A percentile compares a stretch with the other conserved stretches of the same genome.
phyloP scores from a whole-genome alignment of 2,797 vertebrate genomes.

The Sarcophilus harrisii region DNA sequence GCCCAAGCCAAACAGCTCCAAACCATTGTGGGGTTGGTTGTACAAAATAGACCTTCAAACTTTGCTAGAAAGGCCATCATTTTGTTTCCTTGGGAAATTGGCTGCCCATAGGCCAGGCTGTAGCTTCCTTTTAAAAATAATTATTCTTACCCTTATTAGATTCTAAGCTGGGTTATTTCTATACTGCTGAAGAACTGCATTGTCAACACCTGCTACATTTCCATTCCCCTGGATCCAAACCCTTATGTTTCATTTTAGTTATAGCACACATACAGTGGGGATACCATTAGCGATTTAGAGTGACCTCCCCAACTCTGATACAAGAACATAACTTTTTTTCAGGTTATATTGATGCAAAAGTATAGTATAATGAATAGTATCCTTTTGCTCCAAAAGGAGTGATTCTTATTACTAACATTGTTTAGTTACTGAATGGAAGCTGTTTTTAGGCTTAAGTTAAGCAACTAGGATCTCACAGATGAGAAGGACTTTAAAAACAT shows the following conservation, averaged over 20 bases:
- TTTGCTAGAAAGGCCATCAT: background rate
- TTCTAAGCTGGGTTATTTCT: background rate
- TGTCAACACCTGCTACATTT: background rate
- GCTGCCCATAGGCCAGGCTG: background rate
- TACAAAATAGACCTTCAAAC: background rate
- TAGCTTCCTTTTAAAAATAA: background rate
- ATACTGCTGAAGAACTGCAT: background rate
- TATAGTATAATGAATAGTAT: background rate
- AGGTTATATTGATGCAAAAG: background rate
- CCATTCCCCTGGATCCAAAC: background rate
- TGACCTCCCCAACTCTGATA: background rate
- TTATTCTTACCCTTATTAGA: background rate
- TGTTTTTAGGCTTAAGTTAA: background rate
- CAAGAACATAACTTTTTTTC: background rate
- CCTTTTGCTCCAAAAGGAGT: background rate
- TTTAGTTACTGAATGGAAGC: background rate
- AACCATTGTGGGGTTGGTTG: background rate
- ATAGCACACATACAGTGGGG: background rate
- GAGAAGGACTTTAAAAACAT: slow-evolving; percentile 20
- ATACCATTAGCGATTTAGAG: background rate
- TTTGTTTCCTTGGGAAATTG: background rate
- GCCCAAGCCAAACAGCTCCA: background rate
- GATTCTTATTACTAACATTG: background rate
- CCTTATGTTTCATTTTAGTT: background rate
- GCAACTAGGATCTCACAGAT: background rate